Evolutionary conservation across 1,140 invertebrate species (phyloP).

Genomic region (Drosophila serrata): DNA sequence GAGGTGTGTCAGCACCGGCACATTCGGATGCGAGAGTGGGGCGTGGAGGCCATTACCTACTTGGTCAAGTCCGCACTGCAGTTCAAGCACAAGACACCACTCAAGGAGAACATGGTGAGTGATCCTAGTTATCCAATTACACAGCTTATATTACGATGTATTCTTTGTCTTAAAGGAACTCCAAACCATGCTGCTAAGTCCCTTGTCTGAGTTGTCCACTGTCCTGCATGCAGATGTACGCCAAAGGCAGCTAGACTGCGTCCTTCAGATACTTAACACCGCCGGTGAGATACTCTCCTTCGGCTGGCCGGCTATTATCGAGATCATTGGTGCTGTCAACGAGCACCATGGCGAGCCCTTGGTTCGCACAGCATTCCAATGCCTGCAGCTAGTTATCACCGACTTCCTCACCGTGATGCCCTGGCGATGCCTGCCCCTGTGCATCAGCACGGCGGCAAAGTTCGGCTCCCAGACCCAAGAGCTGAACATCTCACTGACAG

Average conservation of each 20-base stretch:
- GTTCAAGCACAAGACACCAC: slow-evolving; percentile 93
- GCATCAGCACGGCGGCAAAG: slow-evolving; percentile 97
- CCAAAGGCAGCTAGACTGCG: slow-evolving; percentile 97
- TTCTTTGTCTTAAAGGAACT: slow-evolving; percentile 88
- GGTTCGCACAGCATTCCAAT: slow-evolving; percentile 97
- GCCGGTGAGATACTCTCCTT: slow-evolving; percentile 95
- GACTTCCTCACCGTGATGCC: slow-evolving; percentile 97
- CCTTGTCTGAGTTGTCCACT: slow-evolving; percentile 95
- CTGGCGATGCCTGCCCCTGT: slow-evolving; percentile 94
- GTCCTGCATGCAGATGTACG: slow-evolving; percentile 97
- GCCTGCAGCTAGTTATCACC: slow-evolving; percentile 98
- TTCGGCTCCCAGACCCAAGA: slow-evolving; percentile 99
- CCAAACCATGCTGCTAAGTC: slow-evolving; percentile 94
- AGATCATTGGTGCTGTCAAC: slow-evolving; percentile 97
- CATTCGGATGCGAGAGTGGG: slow-evolving; percentile 98
- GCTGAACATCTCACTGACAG: slow-evolving; percentile 99
- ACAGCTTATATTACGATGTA: not conserved
- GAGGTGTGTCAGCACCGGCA: slow-evolving; percentile 99
- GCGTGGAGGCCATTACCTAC: slow-evolving; percentile 97
- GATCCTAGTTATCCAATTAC: not conserved
- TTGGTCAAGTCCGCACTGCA: slow-evolving; percentile 97
- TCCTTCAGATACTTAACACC: slow-evolving; percentile 96
- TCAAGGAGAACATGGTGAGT: slow-evolving; percentile 93
- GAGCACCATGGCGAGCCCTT: slow-evolving; percentile 97
- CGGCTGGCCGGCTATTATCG: slow-evolving; percentile 97